Percentiles rank a stretch among this genome's conserved stretches.
phyloP scores from a whole-genome alignment of 1,140 invertebrate genomes.

The Phthorimaea operculella region DNA sequence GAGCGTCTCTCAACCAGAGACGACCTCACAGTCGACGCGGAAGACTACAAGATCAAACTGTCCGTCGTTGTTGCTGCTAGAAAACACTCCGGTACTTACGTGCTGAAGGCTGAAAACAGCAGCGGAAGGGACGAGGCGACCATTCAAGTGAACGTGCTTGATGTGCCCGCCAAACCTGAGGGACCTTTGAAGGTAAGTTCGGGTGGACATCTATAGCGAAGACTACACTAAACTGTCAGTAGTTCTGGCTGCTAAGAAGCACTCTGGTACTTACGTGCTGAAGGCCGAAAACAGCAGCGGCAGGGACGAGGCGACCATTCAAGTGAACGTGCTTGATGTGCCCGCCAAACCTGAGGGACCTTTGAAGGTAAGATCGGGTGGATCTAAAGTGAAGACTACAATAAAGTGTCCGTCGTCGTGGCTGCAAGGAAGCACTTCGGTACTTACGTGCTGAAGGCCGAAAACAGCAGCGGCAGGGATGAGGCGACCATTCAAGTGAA shows the following conservation, averaged over 20 bases:
- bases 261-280: slow-evolving; percentile 87
- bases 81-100: slow-evolving; percentile 85
- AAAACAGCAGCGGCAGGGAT: slow-evolving; percentile 93
- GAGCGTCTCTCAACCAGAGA: slow-evolving; percentile 75
- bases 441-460: slow-evolving; percentile 86
- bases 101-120: slow-evolving; percentile 90
- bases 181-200: slow-evolving; percentile 84
- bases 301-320: slow-evolving; percentile 89
- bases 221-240: slow-evolving; percentile 88
- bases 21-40: slow-evolving; percentile 81
- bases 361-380: slow-evolving; percentile 80
- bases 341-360: slow-evolving; percentile 93
- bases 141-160: slow-evolving; percentile 88
- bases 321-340: slow-evolving; percentile 88
- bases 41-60: slow-evolving; percentile 89
- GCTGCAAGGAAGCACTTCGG: slow-evolving; percentile 85
- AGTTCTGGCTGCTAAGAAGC: slow-evolving; percentile 77
- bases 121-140: slow-evolving; percentile 92
- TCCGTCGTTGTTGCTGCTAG: slow-evolving; percentile 79
- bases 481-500: slow-evolving; percentile 88
- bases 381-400: slow-evolving; percentile 80
- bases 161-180: slow-evolving; percentile 90
- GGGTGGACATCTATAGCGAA: slow-evolving; percentile 57
- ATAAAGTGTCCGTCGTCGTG: slow-evolving; percentile 80
- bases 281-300: slow-evolving; percentile 94